These are phyloP conservation scores for Pyrrhia umbra DNA, from an alignment of 2,888 invertebrate genomes.

Conservation along the genomic window DNA sequence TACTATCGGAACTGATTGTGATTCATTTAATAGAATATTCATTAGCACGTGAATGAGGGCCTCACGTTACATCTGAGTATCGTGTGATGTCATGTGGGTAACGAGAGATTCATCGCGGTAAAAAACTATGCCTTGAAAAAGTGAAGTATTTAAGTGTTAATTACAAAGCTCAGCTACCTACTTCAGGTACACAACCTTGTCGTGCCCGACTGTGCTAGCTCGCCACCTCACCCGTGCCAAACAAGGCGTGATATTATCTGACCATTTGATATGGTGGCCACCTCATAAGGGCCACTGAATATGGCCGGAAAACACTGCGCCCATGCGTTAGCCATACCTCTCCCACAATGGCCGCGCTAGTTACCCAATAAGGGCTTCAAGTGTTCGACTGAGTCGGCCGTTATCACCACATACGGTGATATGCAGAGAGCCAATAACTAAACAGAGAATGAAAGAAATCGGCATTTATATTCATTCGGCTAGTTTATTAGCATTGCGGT, in stretches of 20 bases:
- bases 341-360: constrained; percentile 71
- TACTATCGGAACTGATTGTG: constrained; percentile 59
- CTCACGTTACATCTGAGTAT: constrained; percentile 26
- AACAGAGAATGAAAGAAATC: constrained; percentile 56
- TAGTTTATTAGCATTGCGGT: constrained; percentile 54
- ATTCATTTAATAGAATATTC: constrained; percentile 61
- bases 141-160: constrained; percentile 26
- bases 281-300: constrained; percentile 69
- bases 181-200: constrained; percentile 60
- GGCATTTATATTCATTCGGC: constrained; percentile 60
- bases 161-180: constrained; percentile 31
- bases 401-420: constrained; percentile 74
- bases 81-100: constrained; percentile 35
- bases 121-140: neutral
- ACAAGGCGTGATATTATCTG: constrained; percentile 70
- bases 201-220: constrained; percentile 33
- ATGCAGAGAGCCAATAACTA: constrained; percentile 52
- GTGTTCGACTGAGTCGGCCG: constrained; percentile 70
- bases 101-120: neutral
- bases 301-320: constrained; percentile 67
- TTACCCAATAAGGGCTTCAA: constrained; percentile 76
- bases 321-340: constrained; percentile 66
- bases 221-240: constrained; percentile 62
- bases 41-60: constrained; percentile 47
- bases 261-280: constrained; percentile 71